Base-by-base conservation (phyloP, 2,888 invertebrate species). In the Pelosia muscerda region DNA sequence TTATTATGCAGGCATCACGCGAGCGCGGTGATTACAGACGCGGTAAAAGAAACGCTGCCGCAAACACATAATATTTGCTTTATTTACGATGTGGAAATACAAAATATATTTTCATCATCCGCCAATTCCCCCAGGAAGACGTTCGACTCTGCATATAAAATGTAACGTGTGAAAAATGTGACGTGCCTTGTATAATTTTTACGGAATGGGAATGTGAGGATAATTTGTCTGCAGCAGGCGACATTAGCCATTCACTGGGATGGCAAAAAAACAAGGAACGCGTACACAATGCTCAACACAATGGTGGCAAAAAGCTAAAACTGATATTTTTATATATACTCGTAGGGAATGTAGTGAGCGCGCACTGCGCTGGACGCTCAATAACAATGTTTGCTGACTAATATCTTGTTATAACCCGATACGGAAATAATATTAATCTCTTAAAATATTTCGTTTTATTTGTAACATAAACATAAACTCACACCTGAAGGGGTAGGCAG, bases 21-120 rank as follows among this genome's bases (percentile, higher is more conserved):
- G 49, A 49, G 9, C 49, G 19, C n/a, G 49, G 49, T 49, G 49
- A 49, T 49, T 49, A 49, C 49, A 49, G 49, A 49, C n/a, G 49
- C 49, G 49, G 19, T 49, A 49, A 49, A 49, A 49, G 49, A 49
- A 49, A n/a, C n/a, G 49, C n/a, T 49, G 49, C 19, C 49, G 49
- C 49, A n/a, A 49, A 49, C 49, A n/a, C 8, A 49, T 49, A n/a
- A n/a, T 49, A 49, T 49, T 49, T 49, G 49, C 49, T 49, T 49
- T 49, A 49, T 49, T 49, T 49, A 49, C 49, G 49, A 49, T 5
- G 49, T 49, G 19, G 19, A 49, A 49, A 49, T 49, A 49, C 15
- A 49, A 49, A 49, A 49, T 49, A 49, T 49, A 49, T 49, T 49
- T 49, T 49, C 49, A 49, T 49, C 49, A 49, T 49, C n/a, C n/a